Evolutionary conservation across 2,113 vertebrate genomes (phyloP), one percentile per base, ranked within the genome.

Genomic region (Neofelis nebulosa): DNA sequence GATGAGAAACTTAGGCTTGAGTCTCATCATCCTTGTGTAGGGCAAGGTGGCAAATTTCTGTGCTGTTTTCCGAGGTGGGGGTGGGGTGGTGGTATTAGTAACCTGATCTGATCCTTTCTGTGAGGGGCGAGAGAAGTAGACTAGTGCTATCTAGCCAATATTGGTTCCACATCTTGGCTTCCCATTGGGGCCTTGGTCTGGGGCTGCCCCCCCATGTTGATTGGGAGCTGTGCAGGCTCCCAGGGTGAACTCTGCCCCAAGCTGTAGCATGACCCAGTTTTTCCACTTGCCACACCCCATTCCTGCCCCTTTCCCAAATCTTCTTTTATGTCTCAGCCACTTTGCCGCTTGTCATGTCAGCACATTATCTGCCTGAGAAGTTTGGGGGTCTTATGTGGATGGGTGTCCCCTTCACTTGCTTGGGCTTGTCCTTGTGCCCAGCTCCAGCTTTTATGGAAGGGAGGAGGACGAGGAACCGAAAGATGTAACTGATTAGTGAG

Each of bases 261-360:
- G 98, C 97, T 98, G 97, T 98, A 98, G 95, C 27, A 0, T 99
- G 99, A 99, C 99, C 99, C 98, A 99, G 97, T 99, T 99, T 98
- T 98, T 96, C 98, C 96, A 97, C 93, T 91, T 96, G 91, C 98
- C 98, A 98, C 98, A 98, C 98, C 99, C 98, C 97, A 97, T 45
- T 97, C 98, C 98, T 94, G 92, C 94, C 97, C 97, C 95, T 95
- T 96, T 97, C 89, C 98, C 92, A 98, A 98, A 98, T 96, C 97
- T 98, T 97, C 92, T 91, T 93, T 50, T 97, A n/a, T 87, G 52
- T 98, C 95, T 95, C 3, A 1, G 87, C 86, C 31, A 0, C 8
- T 88, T 73, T 86, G 96, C 65, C n/a, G 95, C 87, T 97, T 96
- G 90, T 50, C 65, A 57, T 85, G 69, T 94, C 79, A 83, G 95